Base-by-base conservation (phyloP, 2,888 invertebrate genomes). In the Osmoderma eremita region DNA sequence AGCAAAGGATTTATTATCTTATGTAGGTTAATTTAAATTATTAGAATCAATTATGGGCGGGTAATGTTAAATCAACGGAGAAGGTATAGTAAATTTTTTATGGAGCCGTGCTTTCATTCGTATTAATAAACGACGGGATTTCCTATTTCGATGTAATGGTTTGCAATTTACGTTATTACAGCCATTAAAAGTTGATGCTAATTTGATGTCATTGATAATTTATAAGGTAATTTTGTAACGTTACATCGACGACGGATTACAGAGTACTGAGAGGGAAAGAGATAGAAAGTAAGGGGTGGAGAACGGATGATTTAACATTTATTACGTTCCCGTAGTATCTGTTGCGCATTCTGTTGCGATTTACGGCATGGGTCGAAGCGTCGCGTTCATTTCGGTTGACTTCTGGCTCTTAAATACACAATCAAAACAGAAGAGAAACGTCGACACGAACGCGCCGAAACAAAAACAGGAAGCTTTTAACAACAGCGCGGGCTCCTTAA, bases 131-230 rank as follows among this genome's bases (percentile, higher is more conserved):
- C 17, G n/a, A 6, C 4, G 4, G n/a, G 13, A 42, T 17, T 5
- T 42, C 42, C 4, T 6, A 53, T 12, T 30, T 15, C 42, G 45
- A 58, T 58, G 58, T 15, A 58, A 58, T 30, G 45, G 42, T 24
- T 22, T 22, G 58, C 39, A 58, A 58, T 58, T 58, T 58, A 58
- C 42, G 42, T 58, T 58, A 58, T 58, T 58, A 58, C 42, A 8
- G 15, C 42, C 58, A 45, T 58, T 58, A 58, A 58, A 58, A 24
- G 42, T 56, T 58, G 13, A 58, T 24, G 45, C 42, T 42, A 58
- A 58, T 45, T 58, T 39, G 15, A 58, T 58, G 58, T 45, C 58
- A 58, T 58, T 58, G 58, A 58, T 58, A 58, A 58, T 58, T 58
- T 58, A 58, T 24, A 58, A 42, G 24, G 42, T 58, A 58, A 58